Conservation (phyloP, 2,888 invertebrate species). For the Sphinx pinastri region DNA sequence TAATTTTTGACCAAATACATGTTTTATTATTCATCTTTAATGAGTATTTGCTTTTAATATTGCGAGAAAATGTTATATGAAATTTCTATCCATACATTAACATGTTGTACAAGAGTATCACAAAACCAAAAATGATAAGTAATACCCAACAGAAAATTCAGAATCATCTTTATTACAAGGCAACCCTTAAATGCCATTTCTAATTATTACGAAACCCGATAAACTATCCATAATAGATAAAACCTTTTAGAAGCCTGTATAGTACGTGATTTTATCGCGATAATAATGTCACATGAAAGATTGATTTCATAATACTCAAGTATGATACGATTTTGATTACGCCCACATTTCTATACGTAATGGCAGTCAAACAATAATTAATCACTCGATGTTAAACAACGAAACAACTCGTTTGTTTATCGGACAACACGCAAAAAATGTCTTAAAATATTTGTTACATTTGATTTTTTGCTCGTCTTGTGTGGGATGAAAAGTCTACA, state of each 20-base stretch:
- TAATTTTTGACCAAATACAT: no score
- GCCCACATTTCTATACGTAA: conserved; percentile 28
- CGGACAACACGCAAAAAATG: conserved; percentile 55
- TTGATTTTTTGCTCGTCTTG: conserved; percentile 55
- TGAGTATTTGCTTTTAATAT: no score
- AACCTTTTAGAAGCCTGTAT: conserved; percentile 4
- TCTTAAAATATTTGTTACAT: conserved; percentile 65
- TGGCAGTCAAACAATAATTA: conserved; percentile 55
- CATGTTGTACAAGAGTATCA: no score
- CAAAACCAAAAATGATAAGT: no score
- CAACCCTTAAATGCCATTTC: not conserved
- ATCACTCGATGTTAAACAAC: conserved; percentile 65
- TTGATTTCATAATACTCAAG: conserved; percentile 40
- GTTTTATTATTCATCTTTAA: no score
- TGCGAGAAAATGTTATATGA: no score
- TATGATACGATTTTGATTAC: conserved; percentile 31
- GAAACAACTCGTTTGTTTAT: conserved; percentile 73
- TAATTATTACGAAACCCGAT: not conserved
- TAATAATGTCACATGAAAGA: conserved; percentile 31
- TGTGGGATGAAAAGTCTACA: conserved; percentile 53
- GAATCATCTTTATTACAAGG: not conserved
- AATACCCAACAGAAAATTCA: not conserved
- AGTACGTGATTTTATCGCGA: conserved; percentile 25
- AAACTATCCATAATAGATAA: not conserved
- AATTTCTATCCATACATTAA: no score